Conservation (phyloP, 2,888 invertebrate species). For the Ecliptopera silaceata region DNA sequence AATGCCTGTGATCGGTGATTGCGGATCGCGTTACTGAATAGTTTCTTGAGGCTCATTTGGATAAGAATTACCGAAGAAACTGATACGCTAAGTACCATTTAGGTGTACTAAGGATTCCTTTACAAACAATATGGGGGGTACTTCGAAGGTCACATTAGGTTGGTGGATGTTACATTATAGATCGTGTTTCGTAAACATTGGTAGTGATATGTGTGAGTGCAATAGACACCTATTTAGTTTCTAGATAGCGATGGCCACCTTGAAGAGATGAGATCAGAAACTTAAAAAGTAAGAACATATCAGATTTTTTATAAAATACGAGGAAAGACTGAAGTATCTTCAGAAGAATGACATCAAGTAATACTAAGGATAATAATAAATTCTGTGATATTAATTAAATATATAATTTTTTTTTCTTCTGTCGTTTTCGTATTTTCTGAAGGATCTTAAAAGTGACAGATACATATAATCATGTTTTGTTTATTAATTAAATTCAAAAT, state of each 20-base stretch:
- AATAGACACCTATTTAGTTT: conserved; percentile 21
- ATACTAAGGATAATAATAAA: too few relatives aligned
- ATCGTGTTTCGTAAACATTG: conserved; percentile 20
- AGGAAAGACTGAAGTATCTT: too few relatives aligned
- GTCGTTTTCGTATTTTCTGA: too few relatives aligned
- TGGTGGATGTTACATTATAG: conserved; percentile 16
- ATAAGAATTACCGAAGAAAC: conserved; percentile 36
- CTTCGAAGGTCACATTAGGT: conserved; percentile 6
- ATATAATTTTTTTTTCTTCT: too few relatives aligned
- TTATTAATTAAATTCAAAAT: too few relatives aligned
- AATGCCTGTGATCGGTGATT: conserved; percentile 30
- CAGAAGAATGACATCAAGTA: too few relatives aligned
- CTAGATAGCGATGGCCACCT: conserved; percentile 20
- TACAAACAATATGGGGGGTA: conserved; percentile 20
- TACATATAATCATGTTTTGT: too few relatives aligned
- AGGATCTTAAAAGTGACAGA: too few relatives aligned
- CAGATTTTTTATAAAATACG: too few relatives aligned
- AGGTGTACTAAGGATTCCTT: conserved; percentile 30
- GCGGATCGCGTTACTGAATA: conserved; percentile 34
- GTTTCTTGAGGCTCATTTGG: conserved; percentile 36
- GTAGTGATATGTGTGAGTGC: conserved; percentile 12
- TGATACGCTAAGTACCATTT: conserved; percentile 39
- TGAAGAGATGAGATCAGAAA: neutral
- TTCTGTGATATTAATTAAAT: too few relatives aligned
- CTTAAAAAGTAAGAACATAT: too few relatives aligned